Percentiles rank a stretch among this genome's conserved stretches.
phyloP scores from a whole-genome alignment of 2,113 vertebrate genomes.

The Hippopotamus amphibius region DNA sequence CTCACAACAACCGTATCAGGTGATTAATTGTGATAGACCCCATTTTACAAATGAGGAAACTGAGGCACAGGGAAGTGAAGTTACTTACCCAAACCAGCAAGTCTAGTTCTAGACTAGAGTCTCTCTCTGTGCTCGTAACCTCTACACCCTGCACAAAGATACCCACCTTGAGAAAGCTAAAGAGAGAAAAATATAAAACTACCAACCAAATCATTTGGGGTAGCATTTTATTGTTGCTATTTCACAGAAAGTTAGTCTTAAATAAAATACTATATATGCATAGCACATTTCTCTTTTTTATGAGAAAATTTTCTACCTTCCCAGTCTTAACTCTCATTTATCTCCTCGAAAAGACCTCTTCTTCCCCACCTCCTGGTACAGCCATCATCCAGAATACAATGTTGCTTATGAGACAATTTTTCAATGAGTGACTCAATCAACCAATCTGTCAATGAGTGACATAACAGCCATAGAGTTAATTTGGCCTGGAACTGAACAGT shows the following conservation, averaged over 20 bases:
- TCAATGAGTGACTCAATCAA: not conserved
- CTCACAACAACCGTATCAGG: not conserved
- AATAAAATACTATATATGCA: not conserved
- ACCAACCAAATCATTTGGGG: not conserved
- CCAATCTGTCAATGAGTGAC: not conserved
- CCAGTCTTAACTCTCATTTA: not conserved
- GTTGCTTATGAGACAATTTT: constrained; percentile 24
- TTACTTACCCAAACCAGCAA: not conserved
- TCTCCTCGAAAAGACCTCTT: not conserved
- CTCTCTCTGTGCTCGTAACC: not conserved
- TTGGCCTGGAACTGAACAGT: not conserved
- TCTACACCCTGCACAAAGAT: not conserved
- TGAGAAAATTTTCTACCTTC: not conserved
- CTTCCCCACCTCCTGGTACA: not conserved
- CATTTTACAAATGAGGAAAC: not conserved
- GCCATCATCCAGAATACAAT: not conserved
- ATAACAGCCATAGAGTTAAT: not conserved
- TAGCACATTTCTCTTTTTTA: not conserved
- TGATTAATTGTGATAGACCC: not conserved
- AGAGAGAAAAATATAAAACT: not conserved
- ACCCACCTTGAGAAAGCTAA: not conserved
- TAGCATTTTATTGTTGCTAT: not conserved
- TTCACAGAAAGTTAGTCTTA: not conserved
- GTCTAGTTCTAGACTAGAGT: not conserved
- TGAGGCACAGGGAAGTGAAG: not conserved